Base-by-base conservation (phyloP, 2,113 vertebrate genomes). In the Strix uralensis region DNA sequence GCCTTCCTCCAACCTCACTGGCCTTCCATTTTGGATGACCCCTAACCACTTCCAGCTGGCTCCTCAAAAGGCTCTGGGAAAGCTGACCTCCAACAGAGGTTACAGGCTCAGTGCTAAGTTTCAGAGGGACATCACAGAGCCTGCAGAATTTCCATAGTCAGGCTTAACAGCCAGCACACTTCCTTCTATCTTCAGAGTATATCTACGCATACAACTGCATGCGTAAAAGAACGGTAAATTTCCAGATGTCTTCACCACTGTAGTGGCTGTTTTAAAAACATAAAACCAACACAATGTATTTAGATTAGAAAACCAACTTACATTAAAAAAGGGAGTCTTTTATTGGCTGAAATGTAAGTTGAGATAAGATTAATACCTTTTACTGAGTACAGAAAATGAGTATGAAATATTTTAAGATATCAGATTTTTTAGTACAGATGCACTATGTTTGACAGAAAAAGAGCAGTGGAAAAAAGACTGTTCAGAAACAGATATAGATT, bases 161-260 rank as follows among this genome's bases (percentile, higher is more conserved):
- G 25, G 36, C 13, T 77, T 29, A 72, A 57, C 10, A 65, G 13
- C 29, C 32, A 90, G 7, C 18, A 26, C 2, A 2, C 2, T 66
- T 72, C 12, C 47, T 49, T 79, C 70, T 52, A 1, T 29, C 32
- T 71, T 81, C 40, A 34, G 8, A 42, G 3, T 30, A 19, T 29
- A 62, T 7, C 32, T n/a, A 34, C 13, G 9, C 4, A 6, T 34
- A 23, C 18, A 70, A 32, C 9, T 1, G 3, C 25, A 14, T 0
- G 1, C 11, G n/a, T 6, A 59, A 14, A 12, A 51, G 61, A 92
- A 74, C 59, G n/a, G 40, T 21, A 47, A 57, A 61, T 61, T 69
- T 65, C 21, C 18, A 44, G 12, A 11, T 52, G 7, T 25, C 38
- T 80, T 86, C 51, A 38, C 18, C 25, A 15, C 20, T 40, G 9